Percentiles rank a stretch among this genome's conserved stretches.
phyloP scores from a whole-genome alignment of 35 echinoderm and acorn worm genomes.

The Ptychodera flava region DNA sequence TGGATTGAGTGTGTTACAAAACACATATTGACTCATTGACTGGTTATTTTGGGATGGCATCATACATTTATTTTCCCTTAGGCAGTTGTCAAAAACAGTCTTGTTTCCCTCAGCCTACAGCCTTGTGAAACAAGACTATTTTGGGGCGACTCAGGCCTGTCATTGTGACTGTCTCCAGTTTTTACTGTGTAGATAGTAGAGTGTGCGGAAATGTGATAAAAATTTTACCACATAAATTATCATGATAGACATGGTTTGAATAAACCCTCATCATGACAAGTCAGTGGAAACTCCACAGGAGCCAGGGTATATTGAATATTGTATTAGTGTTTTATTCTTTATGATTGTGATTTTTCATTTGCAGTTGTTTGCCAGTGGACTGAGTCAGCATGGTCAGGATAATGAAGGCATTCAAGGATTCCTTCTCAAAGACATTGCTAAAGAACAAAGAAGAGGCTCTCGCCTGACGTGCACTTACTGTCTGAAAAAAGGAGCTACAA shows the following conservation, averaged over 20 bases:
- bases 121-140: too few relatives aligned
- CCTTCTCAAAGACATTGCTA: constrained; percentile 40
- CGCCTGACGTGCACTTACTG: constrained; percentile 55
- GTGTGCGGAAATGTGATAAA: not conserved
- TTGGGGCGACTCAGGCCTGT: too few relatives aligned
- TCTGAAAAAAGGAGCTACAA: constrained; percentile 36
- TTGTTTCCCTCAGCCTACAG: too few relatives aligned
- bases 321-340: not conserved
- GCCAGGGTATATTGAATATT: not conserved
- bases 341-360: not conserved
- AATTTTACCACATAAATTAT: not conserved
- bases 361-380: constrained; percentile 73
- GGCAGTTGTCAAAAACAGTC: too few relatives aligned
- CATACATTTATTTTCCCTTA: too few relatives aligned
- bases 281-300: not conserved
- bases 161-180: too few relatives aligned
- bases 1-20: too few relatives aligned
- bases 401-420: constrained; percentile 58
- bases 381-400: constrained; percentile 38
- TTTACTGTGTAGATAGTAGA: not conserved
- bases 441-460: constrained; percentile 36
- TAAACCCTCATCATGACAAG: too few relatives aligned
- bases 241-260: not conserved
- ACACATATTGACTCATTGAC: too few relatives aligned
- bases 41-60: too few relatives aligned